Evolutionary conservation across 2,888 invertebrate genomes (phyloP).

Genomic region (Platycheirus rosarum): DNA sequence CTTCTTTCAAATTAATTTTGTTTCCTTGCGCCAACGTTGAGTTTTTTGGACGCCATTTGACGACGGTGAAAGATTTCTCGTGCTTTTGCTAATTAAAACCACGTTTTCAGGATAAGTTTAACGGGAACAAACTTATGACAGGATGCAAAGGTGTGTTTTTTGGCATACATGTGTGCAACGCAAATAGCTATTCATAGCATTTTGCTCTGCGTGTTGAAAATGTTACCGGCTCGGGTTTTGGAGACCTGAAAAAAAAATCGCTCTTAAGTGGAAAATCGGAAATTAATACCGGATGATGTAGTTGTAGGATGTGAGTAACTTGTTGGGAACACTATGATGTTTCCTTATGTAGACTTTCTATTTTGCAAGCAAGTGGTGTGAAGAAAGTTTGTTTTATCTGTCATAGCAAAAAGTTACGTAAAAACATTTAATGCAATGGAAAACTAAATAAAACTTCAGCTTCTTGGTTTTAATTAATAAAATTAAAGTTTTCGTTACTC

Average conservation of each 20-base stretch:
- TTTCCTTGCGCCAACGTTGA: not conserved
- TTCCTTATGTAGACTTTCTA: too few species aligned
- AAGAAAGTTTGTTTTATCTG: too few species aligned
- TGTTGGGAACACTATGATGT: too few species aligned
- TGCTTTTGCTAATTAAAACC: conserved; percentile 69
- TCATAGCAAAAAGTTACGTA: too few species aligned
- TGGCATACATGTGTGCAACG: conserved; percentile 51
- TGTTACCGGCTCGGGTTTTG: conserved; percentile 1
- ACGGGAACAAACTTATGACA: not conserved
- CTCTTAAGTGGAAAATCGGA: conserved; percentile 11
- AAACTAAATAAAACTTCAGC: too few species aligned
- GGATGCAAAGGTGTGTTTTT: conserved; percentile 13
- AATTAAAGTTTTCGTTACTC: too few species aligned
- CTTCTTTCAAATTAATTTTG: conserved; percentile 11
- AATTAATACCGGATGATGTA: too few species aligned
- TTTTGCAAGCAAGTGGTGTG: too few species aligned
- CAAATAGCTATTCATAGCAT: conserved; percentile 22
- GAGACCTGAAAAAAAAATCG: not conserved
- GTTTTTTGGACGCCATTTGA: conserved; percentile 17
- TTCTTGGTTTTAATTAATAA: too few species aligned
- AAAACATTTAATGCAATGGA: too few species aligned
- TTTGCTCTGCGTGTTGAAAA: conserved; percentile 39
- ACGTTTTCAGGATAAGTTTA: conserved; percentile 59
- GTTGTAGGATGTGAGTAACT: too few species aligned
- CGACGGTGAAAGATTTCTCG: conserved; percentile 24